Percentiles rank a stretch among this genome's conserved stretches.
Conservation (phyloP, 2,888 invertebrate species). For the Himalopsyche tibetana region DNA sequence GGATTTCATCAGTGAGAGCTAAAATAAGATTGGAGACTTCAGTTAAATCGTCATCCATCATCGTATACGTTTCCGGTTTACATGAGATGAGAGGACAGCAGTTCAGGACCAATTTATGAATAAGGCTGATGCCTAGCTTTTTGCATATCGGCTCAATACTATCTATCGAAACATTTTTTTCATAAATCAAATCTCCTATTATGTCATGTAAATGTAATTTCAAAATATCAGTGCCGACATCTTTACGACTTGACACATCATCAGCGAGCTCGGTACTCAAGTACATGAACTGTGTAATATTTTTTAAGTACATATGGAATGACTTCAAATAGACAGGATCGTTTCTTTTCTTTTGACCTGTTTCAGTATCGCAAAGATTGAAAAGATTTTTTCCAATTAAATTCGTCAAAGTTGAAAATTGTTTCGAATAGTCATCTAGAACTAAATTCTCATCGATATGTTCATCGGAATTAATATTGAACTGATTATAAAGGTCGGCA, state of each 20-base stretch:
- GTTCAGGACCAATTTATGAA: conserved; percentile 84
- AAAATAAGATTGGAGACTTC: conserved; percentile 71
- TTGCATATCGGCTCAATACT: conserved; percentile 83
- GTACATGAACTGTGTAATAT: conserved; percentile 73
- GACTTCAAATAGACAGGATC: conserved; percentile 72
- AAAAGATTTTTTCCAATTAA: conserved; percentile 54
- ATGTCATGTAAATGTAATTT: conserved; percentile 78
- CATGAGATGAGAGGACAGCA: conserved; percentile 82
- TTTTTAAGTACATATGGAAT: conserved; percentile 79
- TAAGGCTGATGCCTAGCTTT: conserved; percentile 83
- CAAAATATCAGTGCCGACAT: conserved; percentile 76
- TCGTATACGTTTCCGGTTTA: conserved; percentile 68
- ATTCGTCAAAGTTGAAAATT: conserved; percentile 22
- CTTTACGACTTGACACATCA: conserved; percentile 68
- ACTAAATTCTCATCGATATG: background rate
- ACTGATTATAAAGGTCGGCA: background rate
- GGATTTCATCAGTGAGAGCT: conserved; percentile 49
- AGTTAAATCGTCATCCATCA: conserved; percentile 71
- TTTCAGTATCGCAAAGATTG: conserved; percentile 43
- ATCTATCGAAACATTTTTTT: conserved; percentile 80
- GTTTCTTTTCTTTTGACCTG: conserved; percentile 12
- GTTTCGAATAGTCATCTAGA: conserved; percentile 2
- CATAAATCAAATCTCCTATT: conserved; percentile 82
- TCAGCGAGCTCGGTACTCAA: conserved; percentile 69
- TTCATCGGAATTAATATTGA: background rate